A percentile compares a stretch with the other conserved stretches of the same genome.
phyloP scores from a whole-genome alignment of 2,888 invertebrate genomes.

The Drosophila longiperda region DNA sequence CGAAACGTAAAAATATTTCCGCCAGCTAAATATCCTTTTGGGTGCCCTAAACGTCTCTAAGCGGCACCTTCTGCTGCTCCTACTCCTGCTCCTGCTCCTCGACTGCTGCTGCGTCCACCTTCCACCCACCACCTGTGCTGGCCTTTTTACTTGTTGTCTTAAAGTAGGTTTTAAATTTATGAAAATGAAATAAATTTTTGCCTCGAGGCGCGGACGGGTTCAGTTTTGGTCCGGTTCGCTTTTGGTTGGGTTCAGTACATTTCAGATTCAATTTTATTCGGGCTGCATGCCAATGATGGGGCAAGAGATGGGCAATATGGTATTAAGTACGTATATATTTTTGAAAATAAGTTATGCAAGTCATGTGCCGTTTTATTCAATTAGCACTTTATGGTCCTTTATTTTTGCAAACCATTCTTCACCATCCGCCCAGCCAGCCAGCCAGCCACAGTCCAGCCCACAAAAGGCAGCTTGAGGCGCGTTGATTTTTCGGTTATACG shows the following conservation, averaged over 20 bases:
- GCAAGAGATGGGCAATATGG: conserved; percentile 15
- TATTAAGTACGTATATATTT: conserved; percentile 42
- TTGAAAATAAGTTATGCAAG: conserved; percentile 83
- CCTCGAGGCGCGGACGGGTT: conserved; percentile 68
- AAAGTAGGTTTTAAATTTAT: conserved; percentile 78
- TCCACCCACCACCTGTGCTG: background rate
- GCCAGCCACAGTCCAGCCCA: conserved; percentile 6
- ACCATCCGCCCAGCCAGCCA: background rate
- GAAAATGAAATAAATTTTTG: conserved; percentile 73
- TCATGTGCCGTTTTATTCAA: conserved; percentile 84
- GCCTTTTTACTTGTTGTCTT: conserved; percentile 40
- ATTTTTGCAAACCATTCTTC: conserved; percentile 65
- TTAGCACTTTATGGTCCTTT: conserved; percentile 83
- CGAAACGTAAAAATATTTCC: conserved; percentile 84
- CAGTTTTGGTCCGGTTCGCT: conserved; percentile 1
- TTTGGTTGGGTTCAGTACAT: conserved; percentile 1
- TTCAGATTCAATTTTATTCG: conserved; percentile 14
- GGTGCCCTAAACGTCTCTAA: conserved; percentile 72
- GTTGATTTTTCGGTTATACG: conserved; percentile 82
- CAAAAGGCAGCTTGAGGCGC: conserved; percentile 59
- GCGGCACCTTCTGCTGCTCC: conserved; percentile 58
- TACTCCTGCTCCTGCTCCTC: background rate
- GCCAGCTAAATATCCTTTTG: conserved; percentile 82
- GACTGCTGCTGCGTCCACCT: background rate
- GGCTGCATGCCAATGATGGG: conserved; percentile 67